phyloP scores from a whole-genome alignment of 1,140 invertebrate genomes.

The Bradysia coprophila region DNA sequence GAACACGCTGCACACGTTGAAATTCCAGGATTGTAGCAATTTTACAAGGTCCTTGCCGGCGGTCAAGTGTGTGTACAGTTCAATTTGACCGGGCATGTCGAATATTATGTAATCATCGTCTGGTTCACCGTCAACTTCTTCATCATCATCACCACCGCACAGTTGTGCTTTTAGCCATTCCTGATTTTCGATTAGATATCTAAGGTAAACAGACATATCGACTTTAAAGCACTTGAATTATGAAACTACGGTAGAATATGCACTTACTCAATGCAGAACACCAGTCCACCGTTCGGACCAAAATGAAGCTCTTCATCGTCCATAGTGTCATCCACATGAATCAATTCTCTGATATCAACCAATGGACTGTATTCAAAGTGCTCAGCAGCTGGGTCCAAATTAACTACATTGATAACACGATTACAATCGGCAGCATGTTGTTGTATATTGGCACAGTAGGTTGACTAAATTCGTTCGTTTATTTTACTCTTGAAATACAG shows the following conservation, averaged over 20 bases:
- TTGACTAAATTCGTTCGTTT: too few relatives aligned
- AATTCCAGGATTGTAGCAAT: constrained; percentile 71
- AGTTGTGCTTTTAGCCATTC: constrained; percentile 82
- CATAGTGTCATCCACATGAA: constrained; percentile 91
- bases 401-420: constrained; percentile 70
- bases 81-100: constrained; percentile 98
- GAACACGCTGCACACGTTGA: constrained; percentile 81
- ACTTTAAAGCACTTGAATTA: too few relatives aligned
- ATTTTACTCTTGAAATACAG: constrained; percentile 15
- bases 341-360: constrained; percentile 83
- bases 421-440: constrained; percentile 60
- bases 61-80: constrained; percentile 91
- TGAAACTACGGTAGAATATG: not conserved
- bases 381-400: constrained; percentile 96
- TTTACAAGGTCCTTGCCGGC: constrained; percentile 71
- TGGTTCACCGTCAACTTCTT: constrained; percentile 28
- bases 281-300: constrained; percentile 92
- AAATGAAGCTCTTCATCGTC: constrained; percentile 87
- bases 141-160: constrained; percentile 27
- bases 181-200: constrained; percentile 76
- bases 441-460: constrained; percentile 82
- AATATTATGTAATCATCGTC: constrained; percentile 94
- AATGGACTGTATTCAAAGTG: constrained; percentile 80
- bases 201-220: too few relatives aligned
- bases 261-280: constrained; percentile 90